Base-by-base conservation (phyloP, 2,888 invertebrate species). In the Dexiosoma caninum region DNA sequence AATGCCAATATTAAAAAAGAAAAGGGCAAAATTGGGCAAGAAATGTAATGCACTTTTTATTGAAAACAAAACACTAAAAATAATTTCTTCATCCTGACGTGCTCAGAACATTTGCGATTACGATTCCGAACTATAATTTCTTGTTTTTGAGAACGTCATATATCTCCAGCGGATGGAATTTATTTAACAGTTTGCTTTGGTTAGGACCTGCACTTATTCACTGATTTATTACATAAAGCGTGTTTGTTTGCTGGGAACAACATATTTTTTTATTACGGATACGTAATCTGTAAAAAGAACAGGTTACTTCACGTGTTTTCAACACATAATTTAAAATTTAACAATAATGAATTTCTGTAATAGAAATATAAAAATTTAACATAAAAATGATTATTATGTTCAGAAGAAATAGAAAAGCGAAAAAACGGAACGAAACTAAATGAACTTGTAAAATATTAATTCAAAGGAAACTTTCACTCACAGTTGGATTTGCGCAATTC, bases 301-400 rank as follows among this genome's bases (percentile, higher is more conserved):
- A 72, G 72, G 76, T 77, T 77, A 77, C 51, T 69, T 77, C 64
- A 77, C 81, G 77, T 81, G 81, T 67, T 77, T 21, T 49, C 35
- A 44, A 27, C 53, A 69, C 62, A 81, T 81, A 76, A 81, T 66
- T 81, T 64, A 77, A 67, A 53, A 78, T 44, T 57, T 35, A 74
- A 46, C 12, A 64, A 37, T 35, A 76, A 60, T 51, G 49, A 55
- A 12, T 49, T 51, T 49, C n/a, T 49, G 32, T 53, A 75, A 67
- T 60, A 49, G 32, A 76, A 44, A 60, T 16, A 35, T 21, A 30
- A 46, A 74, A 55, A 66, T 37, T 40, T 23, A 32, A 51, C n/a
- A 67, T 30, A n/a, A 57, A 67, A 40, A 42, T 49, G n/a, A 49
- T 59, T 46, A 19, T 64, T 35, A 19, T 35, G 19, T 53, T 16